Base-by-base conservation (phyloP, 2,797 vertebrate species). In the Picus viridis region DNA sequence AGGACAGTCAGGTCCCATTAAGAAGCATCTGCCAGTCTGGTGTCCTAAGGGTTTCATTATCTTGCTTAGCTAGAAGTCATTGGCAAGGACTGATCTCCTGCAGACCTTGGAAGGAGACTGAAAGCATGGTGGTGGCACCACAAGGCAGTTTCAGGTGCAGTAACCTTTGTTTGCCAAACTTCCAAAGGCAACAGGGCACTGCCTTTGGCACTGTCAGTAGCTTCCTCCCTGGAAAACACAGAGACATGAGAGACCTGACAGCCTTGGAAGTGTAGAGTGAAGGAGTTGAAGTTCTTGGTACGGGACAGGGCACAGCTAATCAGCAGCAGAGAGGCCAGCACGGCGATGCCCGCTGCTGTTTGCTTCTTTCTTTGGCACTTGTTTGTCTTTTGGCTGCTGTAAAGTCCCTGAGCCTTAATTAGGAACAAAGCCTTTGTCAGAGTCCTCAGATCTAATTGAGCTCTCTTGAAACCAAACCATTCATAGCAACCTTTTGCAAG, bases 391-490 rank as follows among this genome's bases (percentile, higher is more conserved):
- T 57, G 36, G 56, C 82, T 64, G 47, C 29, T 49, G 57, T 61
- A 85, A 86, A 90, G 76, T 85, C 58, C 84, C 67, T 0, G 1
- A 89, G 91, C 17, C 59, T 47, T 89, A 90, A 85, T 92, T 92
- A 92, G 62, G 76, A 83, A 75, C 1, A 11, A 90, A 80, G 65
- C 56, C 24, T 12, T 92, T 86, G 72, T 83, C 82, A 67, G 79
- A 93, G 91, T 67, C 85, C 73, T 67, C 73, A 74, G 81, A 72
- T 69, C 64, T 93, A 95, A 96, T 51, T 89, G 95, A 86, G 74
- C 64, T 59, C 86, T 83, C 73, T 78, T 83, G 74, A 90, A 86
- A 88, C 20, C 20, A 90, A 91, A 85, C 73, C 58, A 61, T 91
- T 96, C 91, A 69, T 70, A 90, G 91, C 36, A 90, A 79, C 74